Evolutionary conservation across 2,113 vertebrate species (phyloP).

Genomic region (Cryptomyrus ogoouensis): DNA sequence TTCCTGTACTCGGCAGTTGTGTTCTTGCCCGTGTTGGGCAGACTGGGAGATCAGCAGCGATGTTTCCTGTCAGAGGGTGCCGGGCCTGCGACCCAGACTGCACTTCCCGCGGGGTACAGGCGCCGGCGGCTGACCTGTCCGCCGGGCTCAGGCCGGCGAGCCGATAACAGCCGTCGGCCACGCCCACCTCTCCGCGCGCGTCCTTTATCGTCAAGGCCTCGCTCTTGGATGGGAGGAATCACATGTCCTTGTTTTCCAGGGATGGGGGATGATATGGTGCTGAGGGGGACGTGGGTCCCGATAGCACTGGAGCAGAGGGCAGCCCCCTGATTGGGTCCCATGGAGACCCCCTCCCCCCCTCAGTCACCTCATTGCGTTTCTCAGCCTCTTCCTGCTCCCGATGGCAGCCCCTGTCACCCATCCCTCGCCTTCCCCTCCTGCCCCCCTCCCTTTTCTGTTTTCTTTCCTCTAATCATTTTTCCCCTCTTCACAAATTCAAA

Average conservation of each 20-base stretch:
- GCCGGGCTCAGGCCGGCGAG: not conserved
- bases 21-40: not conserved
- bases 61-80: constrained; percentile 38
- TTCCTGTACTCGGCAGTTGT: constrained; percentile 63
- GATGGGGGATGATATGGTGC: constrained; percentile 3
- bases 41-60: not conserved
- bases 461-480: not conserved
- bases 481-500: not conserved
- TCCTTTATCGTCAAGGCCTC: not conserved
- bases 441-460: not conserved
- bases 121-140: constrained; percentile 31
- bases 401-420: not conserved
- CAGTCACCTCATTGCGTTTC: not conserved
- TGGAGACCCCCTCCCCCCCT: not conserved
- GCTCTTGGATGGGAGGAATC: not conserved
- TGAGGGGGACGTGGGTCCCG: constrained; percentile 40
- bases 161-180: not conserved
- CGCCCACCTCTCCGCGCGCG: not conserved
- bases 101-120: constrained; percentile 54
- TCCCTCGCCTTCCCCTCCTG: not conserved
- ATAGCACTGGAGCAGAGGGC: constrained; percentile 50
- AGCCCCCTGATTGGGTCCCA: constrained; percentile 4
- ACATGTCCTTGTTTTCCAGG: constrained; percentile 4
- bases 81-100: constrained; percentile 47
- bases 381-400: not conserved